Conservation (phyloP, 37 sponge, comb jelly and placozoan genomes). For the Cladorhizidae sp. region DNA sequence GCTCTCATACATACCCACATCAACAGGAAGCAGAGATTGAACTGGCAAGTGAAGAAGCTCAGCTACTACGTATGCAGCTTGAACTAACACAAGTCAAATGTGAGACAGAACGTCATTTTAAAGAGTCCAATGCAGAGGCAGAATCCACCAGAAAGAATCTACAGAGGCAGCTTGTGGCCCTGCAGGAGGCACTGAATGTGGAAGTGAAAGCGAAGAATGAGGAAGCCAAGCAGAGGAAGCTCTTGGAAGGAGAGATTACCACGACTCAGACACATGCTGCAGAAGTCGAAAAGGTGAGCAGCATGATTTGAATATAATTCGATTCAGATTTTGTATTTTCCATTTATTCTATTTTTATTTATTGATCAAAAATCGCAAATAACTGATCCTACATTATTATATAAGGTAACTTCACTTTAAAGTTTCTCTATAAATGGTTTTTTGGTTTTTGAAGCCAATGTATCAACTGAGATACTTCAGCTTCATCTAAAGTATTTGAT, state of each 20-base stretch:
- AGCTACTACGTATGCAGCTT: constrained; percentile 85
- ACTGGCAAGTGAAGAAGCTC: constrained; percentile 70
- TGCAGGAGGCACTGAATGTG: constrained; percentile 79
- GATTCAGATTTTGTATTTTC: too few relatives aligned
- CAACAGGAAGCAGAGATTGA: constrained; percentile 80
- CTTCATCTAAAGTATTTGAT: too few relatives aligned
- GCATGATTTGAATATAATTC: too few relatives aligned
- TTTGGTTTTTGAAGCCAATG: too few relatives aligned
- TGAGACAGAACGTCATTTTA: constrained; percentile 83
- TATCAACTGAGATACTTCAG: too few relatives aligned
- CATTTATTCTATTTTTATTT: too few relatives aligned
- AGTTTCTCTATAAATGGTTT: too few relatives aligned
- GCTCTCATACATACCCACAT: background rate
- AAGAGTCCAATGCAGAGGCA: constrained; percentile 91
- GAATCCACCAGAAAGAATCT: constrained; percentile 92
- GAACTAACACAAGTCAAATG: constrained; percentile 88
- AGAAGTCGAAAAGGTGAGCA: constrained; percentile 55
- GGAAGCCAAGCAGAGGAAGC: constrained; percentile 81
- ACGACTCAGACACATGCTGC: constrained; percentile 72
- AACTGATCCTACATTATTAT: too few relatives aligned
- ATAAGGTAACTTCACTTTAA: too few relatives aligned
- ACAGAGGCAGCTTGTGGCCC: constrained; percentile 84
- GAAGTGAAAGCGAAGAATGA: constrained; percentile 88
- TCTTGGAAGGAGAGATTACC: constrained; percentile 73
- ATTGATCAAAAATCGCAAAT: too few relatives aligned